Evolutionary conservation across 2,797 vertebrate species (phyloP).

Genomic region (Sebastes alutus): DNA sequence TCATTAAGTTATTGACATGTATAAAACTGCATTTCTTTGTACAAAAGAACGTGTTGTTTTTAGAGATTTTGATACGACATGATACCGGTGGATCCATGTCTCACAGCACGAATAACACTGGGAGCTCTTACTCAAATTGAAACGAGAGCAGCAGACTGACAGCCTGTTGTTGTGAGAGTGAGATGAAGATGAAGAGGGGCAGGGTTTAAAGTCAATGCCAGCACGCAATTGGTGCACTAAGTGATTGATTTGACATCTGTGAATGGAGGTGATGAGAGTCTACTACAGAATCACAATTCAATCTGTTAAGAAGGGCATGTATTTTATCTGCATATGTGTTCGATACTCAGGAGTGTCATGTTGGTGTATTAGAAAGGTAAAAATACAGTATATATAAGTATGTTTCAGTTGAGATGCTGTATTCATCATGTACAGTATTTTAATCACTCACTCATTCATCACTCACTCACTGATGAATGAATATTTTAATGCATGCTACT

Average conservation of each 20-base stretch:
- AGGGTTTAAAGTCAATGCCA: conserved; percentile 1
- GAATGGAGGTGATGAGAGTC: background rate
- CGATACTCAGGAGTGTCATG: background rate
- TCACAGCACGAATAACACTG: background rate
- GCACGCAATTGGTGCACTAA: background rate
- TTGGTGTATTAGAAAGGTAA: background rate
- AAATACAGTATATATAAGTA: background rate
- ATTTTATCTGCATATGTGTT: background rate
- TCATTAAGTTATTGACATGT: background rate
- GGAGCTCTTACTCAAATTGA: conserved; percentile 32
- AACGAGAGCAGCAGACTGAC: conserved; percentile 7
- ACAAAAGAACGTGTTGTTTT: background rate
- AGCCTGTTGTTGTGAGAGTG: conserved; percentile 10
- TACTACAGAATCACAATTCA: background rate
- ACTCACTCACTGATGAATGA: too few relatives aligned
- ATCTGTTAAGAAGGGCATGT: background rate
- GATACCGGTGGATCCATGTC: background rate
- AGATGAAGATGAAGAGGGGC: conserved; percentile 13
- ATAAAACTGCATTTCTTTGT: background rate
- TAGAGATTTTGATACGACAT: background rate
- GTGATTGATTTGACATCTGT: conserved; percentile 20
- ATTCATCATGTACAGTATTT: background rate
- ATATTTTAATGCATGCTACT: background rate
- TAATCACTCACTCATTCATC: background rate
- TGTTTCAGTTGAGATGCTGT: background rate